phyloP scores from a whole-genome alignment of 2,797 vertebrate species.

The Pipistrellus pygmaeus region DNA sequence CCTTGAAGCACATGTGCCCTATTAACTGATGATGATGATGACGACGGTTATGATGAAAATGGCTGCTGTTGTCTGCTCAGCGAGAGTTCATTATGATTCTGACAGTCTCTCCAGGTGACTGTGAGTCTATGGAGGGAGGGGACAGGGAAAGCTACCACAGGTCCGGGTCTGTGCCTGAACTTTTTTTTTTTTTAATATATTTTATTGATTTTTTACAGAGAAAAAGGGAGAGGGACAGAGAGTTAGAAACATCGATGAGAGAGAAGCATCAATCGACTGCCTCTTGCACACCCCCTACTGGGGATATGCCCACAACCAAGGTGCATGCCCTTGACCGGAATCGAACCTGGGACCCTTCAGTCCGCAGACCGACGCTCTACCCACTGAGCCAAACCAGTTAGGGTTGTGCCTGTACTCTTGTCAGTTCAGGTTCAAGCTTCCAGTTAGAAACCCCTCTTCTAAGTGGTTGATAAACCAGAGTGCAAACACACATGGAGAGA shows the following conservation, averaged over 20 bases:
- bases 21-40: constrained; percentile 21
- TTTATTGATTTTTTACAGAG: too few species aligned
- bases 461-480: neutral
- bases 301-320: too few species aligned
- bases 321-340: too few species aligned
- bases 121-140: neutral
- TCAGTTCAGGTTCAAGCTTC: neutral
- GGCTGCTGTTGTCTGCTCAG: neutral
- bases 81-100: neutral
- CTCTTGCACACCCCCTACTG: too few species aligned
- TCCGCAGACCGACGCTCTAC: too few species aligned
- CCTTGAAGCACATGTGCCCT: neutral
- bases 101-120: constrained; percentile 18
- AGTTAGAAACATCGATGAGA: too few species aligned
- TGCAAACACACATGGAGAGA: neutral
- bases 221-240: too few species aligned
- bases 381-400: too few species aligned
- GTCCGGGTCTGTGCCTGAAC: neutral
- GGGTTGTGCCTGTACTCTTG: neutral
- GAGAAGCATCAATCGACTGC: too few species aligned
- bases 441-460: neutral
- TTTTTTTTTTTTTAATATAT: too few species aligned
- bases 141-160: neutral
- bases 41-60: neutral
- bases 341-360: too few species aligned